phyloP scores from a whole-genome alignment of 2,113 vertebrate genomes.

The Setophaga kirtlandii region DNA sequence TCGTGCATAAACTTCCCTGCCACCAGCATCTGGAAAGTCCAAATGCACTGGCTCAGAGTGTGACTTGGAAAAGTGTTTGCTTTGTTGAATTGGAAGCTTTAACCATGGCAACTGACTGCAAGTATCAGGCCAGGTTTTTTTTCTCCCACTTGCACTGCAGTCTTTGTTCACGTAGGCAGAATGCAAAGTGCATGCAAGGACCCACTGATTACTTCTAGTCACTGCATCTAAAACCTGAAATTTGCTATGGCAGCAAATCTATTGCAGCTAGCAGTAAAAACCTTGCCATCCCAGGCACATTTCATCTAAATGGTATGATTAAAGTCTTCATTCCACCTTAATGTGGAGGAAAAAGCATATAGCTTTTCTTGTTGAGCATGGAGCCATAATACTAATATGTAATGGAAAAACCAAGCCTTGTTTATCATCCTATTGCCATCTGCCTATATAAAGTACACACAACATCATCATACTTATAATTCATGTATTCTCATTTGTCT shows the following conservation, averaged over 20 bases:
- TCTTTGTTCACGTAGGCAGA: not conserved
- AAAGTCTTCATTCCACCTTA: not conserved
- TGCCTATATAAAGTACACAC: not conserved
- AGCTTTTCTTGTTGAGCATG: not conserved
- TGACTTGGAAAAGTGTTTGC: not conserved
- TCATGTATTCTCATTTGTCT: not conserved
- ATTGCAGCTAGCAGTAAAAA: not conserved
- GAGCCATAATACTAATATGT: not conserved
- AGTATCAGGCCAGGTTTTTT: not conserved
- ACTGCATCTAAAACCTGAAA: not conserved
- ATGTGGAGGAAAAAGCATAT: not conserved
- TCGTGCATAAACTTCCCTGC: not conserved
- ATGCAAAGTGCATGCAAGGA: not conserved
- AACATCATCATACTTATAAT: not conserved
- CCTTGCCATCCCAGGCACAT: not conserved
- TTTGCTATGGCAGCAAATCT: not conserved
- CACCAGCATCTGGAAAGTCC: not conserved
- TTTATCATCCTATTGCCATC: not conserved
- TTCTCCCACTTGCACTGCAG: not conserved
- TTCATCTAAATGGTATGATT: not conserved
- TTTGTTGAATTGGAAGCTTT: not conserved
- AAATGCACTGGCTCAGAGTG: not conserved
- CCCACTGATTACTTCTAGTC: not conserved
- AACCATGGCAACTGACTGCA: not conserved
- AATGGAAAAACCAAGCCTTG: not conserved